Conservation (phyloP, 2,888 invertebrate genomes). For the Rhagonycha lutea region DNA sequence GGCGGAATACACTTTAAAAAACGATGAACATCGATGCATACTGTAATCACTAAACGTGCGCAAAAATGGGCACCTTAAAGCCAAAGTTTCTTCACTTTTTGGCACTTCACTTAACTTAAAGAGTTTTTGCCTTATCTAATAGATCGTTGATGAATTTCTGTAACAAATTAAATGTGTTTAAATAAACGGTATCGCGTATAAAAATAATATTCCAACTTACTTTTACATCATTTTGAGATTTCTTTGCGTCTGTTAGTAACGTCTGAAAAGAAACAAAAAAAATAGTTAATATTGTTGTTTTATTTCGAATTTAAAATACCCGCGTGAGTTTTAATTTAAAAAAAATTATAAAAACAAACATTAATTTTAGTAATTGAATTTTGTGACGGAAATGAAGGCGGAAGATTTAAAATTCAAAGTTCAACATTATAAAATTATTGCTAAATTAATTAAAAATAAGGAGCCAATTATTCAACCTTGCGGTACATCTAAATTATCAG, state of each 20-base stretch:
- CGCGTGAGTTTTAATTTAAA: too few relatives aligned
- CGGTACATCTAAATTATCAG: too few relatives aligned
- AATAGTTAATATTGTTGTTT: neutral
- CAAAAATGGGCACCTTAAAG: slow-evolving; percentile 26
- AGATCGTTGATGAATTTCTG: slow-evolving; percentile 91
- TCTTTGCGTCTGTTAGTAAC: slow-evolving; percentile 81
- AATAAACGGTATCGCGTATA: neutral
- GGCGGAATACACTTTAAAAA: slow-evolving; percentile 37
- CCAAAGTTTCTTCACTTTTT: slow-evolving; percentile 37
- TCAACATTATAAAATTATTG: too few relatives aligned
- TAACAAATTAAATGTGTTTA: slow-evolving; percentile 51
- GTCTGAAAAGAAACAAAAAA: slow-evolving; percentile 63
- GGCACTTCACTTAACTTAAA: slow-evolving; percentile 64
- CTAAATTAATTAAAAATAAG: neutral
- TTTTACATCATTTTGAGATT: slow-evolving; percentile 84
- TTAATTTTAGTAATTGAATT: too few relatives aligned
- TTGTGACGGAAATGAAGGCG: too few relatives aligned
- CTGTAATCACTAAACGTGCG: slow-evolving; percentile 46
- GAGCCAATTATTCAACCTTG: neutral
- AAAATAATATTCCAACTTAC: slow-evolving; percentile 56
- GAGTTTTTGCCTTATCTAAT: slow-evolving; percentile 86
- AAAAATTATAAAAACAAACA: too few relatives aligned
- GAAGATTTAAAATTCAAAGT: too few relatives aligned
- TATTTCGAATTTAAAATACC: too few relatives aligned
- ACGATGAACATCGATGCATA: slow-evolving; percentile 41